phyloP scores from a whole-genome alignment of 2,797 vertebrate genomes.

The Nannoperca obscura region DNA sequence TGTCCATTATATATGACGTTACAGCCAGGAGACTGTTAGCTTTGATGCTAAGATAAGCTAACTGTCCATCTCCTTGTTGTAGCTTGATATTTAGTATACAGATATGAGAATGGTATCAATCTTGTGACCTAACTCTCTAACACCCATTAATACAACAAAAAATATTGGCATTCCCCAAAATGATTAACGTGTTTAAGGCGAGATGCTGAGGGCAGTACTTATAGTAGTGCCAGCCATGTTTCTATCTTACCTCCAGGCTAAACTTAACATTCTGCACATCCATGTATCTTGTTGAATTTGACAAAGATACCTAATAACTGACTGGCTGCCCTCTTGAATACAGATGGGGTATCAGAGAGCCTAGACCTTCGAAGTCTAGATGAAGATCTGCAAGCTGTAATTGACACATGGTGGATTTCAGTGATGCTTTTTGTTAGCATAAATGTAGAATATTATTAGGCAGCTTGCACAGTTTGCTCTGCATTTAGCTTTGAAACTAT shows the following conservation, averaged over 20 bases:
- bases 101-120: background rate
- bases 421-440: constrained; percentile 8
- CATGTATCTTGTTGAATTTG: constrained; percentile 14
- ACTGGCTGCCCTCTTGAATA: constrained; percentile 38
- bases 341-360: constrained; percentile 15
- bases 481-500: constrained; percentile 35
- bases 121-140: background rate
- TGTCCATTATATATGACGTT: constrained; percentile 1
- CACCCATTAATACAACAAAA: background rate
- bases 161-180: constrained; percentile 7
- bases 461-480: constrained; percentile 3
- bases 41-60: background rate
- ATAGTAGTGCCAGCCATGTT: constrained; percentile 1
- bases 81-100: background rate
- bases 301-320: constrained; percentile 6
- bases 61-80: background rate
- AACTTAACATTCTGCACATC: constrained; percentile 27
- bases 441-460: constrained; percentile 16
- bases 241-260: constrained; percentile 18
- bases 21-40: background rate
- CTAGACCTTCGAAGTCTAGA: constrained; percentile 10
- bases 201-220: background rate
- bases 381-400: constrained; percentile 23
- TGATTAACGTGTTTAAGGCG: background rate
- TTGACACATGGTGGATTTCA: constrained; percentile 19